These are phyloP conservation scores for Sturmia bella DNA, from an alignment of 2,888 invertebrate species.

Conservation along the genomic window DNA sequence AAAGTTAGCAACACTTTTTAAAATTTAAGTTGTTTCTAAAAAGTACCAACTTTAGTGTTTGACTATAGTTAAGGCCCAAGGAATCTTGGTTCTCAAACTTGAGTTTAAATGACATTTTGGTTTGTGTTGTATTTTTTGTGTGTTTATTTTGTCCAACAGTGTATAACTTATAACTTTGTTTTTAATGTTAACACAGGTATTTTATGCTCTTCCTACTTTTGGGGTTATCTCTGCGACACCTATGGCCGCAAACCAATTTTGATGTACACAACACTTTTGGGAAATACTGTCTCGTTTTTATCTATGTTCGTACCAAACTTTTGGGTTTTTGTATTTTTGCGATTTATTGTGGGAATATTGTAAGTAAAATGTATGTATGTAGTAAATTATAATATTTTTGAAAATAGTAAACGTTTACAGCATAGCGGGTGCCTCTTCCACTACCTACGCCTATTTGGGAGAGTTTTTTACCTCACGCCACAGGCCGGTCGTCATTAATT, in stretches of 20 bases:
- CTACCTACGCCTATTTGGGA: constrained; percentile 82
- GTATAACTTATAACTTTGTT: background rate
- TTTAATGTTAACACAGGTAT: constrained; percentile 79
- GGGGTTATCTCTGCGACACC: constrained; percentile 85
- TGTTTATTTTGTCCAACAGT: background rate
- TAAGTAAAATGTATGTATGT: constrained; percentile 82
- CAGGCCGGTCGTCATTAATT: constrained; percentile 80
- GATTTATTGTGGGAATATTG: constrained; percentile 83
- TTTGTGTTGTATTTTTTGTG: background rate
- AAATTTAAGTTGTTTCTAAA: too few relatives aligned
- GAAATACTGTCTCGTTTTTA: constrained; percentile 82
- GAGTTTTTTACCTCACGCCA: constrained; percentile 80
- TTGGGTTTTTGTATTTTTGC: constrained; percentile 83
- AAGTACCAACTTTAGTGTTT: too few relatives aligned
- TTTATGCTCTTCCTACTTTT: constrained; percentile 84
- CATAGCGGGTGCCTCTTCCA: constrained; percentile 81
- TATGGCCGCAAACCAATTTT: constrained; percentile 83
- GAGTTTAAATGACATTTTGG: too few relatives aligned
- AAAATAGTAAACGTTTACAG: constrained; percentile 72
- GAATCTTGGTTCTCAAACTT: too few relatives aligned
- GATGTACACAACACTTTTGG: constrained; percentile 82
- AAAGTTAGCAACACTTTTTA: too few relatives aligned
- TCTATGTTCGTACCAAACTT: constrained; percentile 83
- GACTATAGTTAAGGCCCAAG: too few relatives aligned
- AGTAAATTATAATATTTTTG: background rate